Base-by-base conservation (phyloP, 1,140 invertebrate species). In the Papilio xuthus region DNA sequence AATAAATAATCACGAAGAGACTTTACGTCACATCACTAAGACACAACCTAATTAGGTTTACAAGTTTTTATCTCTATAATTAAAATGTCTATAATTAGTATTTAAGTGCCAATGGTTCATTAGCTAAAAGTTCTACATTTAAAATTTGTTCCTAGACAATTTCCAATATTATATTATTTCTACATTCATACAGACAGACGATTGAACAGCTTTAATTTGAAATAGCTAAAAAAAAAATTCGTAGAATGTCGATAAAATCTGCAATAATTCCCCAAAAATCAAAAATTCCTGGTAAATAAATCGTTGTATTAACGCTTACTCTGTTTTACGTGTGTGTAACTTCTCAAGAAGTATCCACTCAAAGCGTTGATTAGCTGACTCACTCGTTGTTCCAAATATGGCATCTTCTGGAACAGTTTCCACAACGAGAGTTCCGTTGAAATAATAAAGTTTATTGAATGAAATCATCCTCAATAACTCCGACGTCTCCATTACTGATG, bases 391-490 rank as follows among this genome's bases (percentile, higher is more conserved):
- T 1, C 71, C 71, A 73, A 44, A 73, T 73, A 73, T n/a, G 71
- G 71, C 2, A 12, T 47, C 70, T 23, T 18, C 41, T 73, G n/a
- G 71, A 73, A 23, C 78, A 77, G 50, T 70, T 81, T 78, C 80
- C 50, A 80, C 77, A 82, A 63, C 20, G 77, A n/a, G 10, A 8
- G 71, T 73, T 18, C 78, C 41, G 53, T 69, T 37, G 6, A 63
- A 63, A 50, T 83, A 56, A 47, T 42, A 75, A 44, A 67, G 44
- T 79, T 81, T 63, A 79, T 77, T 81, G 76, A 28, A 78, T 83
- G 79, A 81, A 83, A 79, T 83, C 82, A 83, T 83, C 82, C 42
- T 28, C 74, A 79, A 78, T 77, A 41, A 15, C 42, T 37, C 71
- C 10, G 50, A 75, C 73, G 47, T 28, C 69, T 71, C 41, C 37